A percentile compares a stretch with the other conserved stretches of the same genome.
phyloP scores from a whole-genome alignment of 37 sponge, comb jelly and placozoan species.

The Aplysina aerophoba region DNA sequence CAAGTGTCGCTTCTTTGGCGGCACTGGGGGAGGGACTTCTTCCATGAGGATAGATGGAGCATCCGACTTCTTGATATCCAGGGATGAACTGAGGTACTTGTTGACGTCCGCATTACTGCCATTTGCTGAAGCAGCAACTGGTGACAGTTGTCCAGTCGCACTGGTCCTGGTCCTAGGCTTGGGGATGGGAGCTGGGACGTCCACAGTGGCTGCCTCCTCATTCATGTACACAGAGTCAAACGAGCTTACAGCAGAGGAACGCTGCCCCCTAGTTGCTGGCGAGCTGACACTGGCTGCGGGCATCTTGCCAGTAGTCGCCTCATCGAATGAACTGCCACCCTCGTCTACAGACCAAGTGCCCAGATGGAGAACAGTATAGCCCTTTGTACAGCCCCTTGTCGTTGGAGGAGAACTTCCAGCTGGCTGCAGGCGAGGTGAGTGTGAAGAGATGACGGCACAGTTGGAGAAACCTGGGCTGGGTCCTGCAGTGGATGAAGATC shows the following conservation, averaged over 20 bases:
- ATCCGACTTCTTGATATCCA: no score
- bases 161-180: neutral
- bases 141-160: neutral
- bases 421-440: neutral
- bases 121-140: no score
- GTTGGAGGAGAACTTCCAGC: neutral
- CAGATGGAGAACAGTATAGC: no score
- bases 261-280: neutral
- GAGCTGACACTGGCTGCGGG: neutral
- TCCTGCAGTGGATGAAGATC: neutral
- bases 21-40: neutral
- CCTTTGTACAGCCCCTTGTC: no score
- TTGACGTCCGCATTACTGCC: no score
- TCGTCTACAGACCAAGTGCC: neutral
- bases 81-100: neutral
- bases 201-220: neutral
- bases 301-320: neutral
- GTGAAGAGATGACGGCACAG: neutral
- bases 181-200: neutral
- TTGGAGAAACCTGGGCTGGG: neutral
- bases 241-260: neutral
- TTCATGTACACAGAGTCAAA: slow-evolving; percentile 27
- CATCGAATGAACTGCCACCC: slow-evolving; percentile 23
- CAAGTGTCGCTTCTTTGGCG: neutral
- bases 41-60: neutral